Percentiles rank a stretch among this genome's conserved stretches.
phyloP scores from a whole-genome alignment of 2,797 vertebrate species.

The Tadarida brasiliensis region DNA sequence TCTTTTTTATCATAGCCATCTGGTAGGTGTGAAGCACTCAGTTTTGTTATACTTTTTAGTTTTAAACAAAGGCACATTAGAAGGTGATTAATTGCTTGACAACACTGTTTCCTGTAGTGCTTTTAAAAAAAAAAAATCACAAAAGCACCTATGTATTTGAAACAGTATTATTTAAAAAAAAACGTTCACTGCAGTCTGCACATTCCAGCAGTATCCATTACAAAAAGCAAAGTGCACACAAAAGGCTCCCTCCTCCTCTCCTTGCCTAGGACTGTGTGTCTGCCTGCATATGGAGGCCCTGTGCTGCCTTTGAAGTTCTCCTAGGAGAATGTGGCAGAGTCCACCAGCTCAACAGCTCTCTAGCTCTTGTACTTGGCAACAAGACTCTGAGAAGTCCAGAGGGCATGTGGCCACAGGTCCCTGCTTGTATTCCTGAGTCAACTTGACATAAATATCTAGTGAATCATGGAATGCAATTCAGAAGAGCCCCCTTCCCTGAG shows the following conservation, averaged over 20 bases:
- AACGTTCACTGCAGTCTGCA: neutral
- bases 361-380: neutral
- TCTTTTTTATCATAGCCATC: neutral
- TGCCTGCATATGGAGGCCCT: neutral
- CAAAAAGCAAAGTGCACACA: neutral
- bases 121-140: neutral
- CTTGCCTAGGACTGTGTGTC: neutral
- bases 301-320: neutral
- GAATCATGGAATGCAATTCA: neutral
- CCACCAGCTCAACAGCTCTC: neutral
- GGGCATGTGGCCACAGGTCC: neutral
- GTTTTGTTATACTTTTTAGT: neutral
- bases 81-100: conserved; percentile 6
- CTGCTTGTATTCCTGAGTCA: neutral
- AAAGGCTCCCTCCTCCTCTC: neutral
- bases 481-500: neutral
- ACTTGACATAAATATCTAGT: neutral
- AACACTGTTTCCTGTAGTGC: neutral
- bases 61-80: conserved; percentile 5
- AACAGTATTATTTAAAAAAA: conserved; percentile 9
- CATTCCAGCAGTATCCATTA: neutral
- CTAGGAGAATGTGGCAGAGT: neutral
- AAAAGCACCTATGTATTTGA: neutral
- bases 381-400: neutral
- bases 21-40: neutral